Conservation (phyloP, 2,113 vertebrate genomes). For the Nesoenas mayeri region DNA sequence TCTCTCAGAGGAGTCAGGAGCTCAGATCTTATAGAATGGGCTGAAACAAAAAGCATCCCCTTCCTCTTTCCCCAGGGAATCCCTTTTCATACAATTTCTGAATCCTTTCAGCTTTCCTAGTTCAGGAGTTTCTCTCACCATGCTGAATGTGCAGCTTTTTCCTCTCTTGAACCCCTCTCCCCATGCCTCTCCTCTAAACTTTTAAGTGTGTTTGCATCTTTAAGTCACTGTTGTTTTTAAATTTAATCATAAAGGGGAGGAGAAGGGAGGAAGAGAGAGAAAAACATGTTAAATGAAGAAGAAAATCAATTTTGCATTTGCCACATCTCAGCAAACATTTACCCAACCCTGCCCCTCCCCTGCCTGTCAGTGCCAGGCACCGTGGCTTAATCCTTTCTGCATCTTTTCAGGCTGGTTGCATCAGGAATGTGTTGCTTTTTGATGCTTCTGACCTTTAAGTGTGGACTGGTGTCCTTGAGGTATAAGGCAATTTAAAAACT, state of each 20-base stretch:
- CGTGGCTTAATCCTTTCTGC: conserved; percentile 7
- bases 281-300: conserved; percentile 48
- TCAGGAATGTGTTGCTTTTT: neutral
- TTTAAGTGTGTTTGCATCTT: neutral
- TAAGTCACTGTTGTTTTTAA: conserved; percentile 27
- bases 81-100: neutral
- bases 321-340: conserved; percentile 35
- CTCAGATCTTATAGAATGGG: neutral
- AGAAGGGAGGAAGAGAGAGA: neutral
- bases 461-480: conserved; percentile 61
- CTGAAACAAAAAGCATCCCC: neutral
- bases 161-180: neutral
- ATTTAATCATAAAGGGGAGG: conserved; percentile 35
- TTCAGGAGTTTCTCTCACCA: neutral
- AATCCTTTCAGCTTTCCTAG: neutral
- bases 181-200: neutral
- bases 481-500: conserved; percentile 26
- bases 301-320: conserved; percentile 62
- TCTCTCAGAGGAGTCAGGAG: neutral
- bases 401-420: neutral
- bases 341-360: conserved; percentile 8
- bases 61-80: neutral
- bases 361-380: conserved; percentile 17
- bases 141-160: neutral
- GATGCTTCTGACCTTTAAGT: conserved; percentile 48